phyloP scores from a whole-genome alignment of 2,797 vertebrate species.

The Chromis chromis region DNA sequence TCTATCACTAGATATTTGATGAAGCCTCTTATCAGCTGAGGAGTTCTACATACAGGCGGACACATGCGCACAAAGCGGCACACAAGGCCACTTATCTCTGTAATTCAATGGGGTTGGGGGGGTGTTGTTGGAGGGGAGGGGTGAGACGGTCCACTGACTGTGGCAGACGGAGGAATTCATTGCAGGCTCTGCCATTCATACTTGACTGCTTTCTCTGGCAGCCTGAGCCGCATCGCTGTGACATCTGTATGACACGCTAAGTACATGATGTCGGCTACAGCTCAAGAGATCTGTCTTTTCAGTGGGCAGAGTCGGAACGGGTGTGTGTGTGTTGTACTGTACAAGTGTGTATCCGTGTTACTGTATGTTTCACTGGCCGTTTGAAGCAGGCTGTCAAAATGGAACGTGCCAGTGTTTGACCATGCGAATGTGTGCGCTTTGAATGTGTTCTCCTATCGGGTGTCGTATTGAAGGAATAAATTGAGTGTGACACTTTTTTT shows the following conservation, averaged over 20 bases:
- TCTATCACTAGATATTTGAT: constrained; percentile 39
- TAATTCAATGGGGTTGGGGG: constrained; percentile 49
- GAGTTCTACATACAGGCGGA: constrained; percentile 2
- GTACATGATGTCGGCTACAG: constrained; percentile 73
- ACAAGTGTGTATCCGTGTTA: not conserved
- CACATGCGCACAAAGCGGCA: constrained; percentile 10
- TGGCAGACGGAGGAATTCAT: constrained; percentile 69
- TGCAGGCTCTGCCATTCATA: constrained; percentile 70
- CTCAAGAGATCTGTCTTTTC: constrained; percentile 66
- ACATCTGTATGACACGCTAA: constrained; percentile 79
- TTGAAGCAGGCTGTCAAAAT: constrained; percentile 44
- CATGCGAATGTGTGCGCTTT: constrained; percentile 22
- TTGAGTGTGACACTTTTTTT: constrained; percentile 70
- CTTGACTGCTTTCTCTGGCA: constrained; percentile 62
- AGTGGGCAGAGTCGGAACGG: not conserved
- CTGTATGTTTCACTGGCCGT: constrained; percentile 24
- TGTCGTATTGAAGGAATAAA: constrained; percentile 67
- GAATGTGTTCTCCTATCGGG: constrained; percentile 10
- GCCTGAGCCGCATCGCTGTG: constrained; percentile 61
- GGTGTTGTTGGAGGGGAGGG: not conserved
- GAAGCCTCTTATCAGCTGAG: constrained; percentile 19
- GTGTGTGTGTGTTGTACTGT: not conserved
- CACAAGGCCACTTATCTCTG: constrained; percentile 64
- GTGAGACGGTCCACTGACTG: constrained; percentile 62
- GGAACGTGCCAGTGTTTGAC: constrained; percentile 4